phyloP scores from a whole-genome alignment of 2,113 vertebrate genomes.

The Notarius lentiginosus region DNA sequence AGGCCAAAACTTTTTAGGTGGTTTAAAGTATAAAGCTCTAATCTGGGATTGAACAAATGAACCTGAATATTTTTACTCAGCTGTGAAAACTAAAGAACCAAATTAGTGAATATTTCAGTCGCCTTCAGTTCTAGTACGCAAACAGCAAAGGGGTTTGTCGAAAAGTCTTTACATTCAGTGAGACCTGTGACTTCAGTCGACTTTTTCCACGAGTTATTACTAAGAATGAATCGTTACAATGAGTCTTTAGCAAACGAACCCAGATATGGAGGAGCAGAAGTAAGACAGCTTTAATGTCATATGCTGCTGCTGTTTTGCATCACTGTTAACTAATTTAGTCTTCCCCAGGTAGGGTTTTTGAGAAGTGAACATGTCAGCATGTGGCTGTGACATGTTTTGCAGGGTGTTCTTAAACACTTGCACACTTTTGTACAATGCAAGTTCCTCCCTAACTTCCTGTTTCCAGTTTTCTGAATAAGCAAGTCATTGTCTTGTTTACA shows the following conservation, averaged over 20 bases:
- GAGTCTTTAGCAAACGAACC: not conserved
- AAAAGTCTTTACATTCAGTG: not conserved
- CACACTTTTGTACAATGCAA: constrained; percentile 4
- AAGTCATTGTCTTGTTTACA: not conserved
- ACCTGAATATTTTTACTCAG: not conserved
- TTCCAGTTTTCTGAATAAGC: constrained; percentile 20
- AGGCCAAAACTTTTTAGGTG: not conserved
- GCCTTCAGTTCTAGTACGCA: not conserved
- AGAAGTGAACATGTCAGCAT: not conserved
- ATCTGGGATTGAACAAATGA: not conserved
- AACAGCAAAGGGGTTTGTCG: not conserved
- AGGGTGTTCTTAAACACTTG: not conserved
- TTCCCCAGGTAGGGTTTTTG: not conserved
- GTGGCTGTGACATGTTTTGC: not conserved
- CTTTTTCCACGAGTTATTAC: not conserved
- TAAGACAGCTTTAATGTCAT: not conserved
- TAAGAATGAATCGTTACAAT: not conserved
- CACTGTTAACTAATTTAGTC: not conserved
- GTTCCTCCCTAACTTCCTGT: constrained; percentile 42
- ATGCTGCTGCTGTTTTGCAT: not conserved
- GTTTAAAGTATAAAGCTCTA: not conserved
- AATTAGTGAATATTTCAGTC: not conserved
- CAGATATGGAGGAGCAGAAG: not conserved
- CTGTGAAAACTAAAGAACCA: not conserved
- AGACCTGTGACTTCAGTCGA: not conserved